Evolutionary conservation across 1,140 invertebrate species (phyloP), one percentile per base, ranked within the genome.

Genomic region (Neodiprion fabricii): DNA sequence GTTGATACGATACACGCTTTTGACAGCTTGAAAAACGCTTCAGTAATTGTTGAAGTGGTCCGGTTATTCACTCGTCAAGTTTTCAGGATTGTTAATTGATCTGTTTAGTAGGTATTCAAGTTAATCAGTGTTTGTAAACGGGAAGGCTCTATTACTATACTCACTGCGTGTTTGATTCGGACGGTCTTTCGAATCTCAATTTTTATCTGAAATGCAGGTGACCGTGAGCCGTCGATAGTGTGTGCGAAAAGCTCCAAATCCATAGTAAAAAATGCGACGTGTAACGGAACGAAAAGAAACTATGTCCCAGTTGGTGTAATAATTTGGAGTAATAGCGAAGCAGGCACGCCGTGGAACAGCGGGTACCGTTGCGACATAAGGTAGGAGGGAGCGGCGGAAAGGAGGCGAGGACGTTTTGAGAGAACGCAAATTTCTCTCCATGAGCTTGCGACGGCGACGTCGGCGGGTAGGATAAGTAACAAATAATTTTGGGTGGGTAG

Each of bases 401-500:
- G 28, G 28, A 40, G 1, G 2, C 66, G 12, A 71, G 70, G 70
- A 50, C 65, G 40, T 70, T 75, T 74, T 72, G 17, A 40, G 21
- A 53, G 7, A 72, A 71, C 66, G 50, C 48, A 61, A 73, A 69
- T 61, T 69, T 70, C 68, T 65, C 48, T 69, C 66, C 67, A 71
- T 47, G 14, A 23, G 28, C 49, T 74, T 73, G 10, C 61, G 69
- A 40, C 67, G 67, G 74, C 14, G 73, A 40, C 50, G 71, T 73
- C 75, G 67, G 73, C 61, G 61, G 61, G 61, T 14, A 70, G 70
- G 70, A 40, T 71, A 48, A 71, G 49, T 80, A 78, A 80, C 79
- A 82, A 81, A 83, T 83, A 80, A 83, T 82, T 83, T 81, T 80
- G 77, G 76, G 78, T 77, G 75, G 28, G 28, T 48, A 11, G 75